Conservation (phyloP, 2,113 vertebrate species). For the Mesembrinibis cayennensis region DNA sequence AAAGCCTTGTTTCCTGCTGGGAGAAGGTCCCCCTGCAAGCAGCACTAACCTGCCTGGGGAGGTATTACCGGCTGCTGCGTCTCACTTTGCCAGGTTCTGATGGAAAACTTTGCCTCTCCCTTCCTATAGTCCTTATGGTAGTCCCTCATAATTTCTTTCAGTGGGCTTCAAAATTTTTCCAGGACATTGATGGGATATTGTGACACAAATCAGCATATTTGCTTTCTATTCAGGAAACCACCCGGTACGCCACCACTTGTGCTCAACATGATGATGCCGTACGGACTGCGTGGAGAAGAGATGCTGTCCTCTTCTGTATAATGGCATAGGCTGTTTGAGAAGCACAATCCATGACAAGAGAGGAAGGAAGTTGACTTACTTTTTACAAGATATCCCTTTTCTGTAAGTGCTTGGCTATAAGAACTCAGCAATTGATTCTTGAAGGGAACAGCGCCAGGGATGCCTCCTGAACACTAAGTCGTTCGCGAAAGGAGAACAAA, state of each 20-base stretch:
- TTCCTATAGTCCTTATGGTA: neutral
- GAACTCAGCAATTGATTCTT: neutral
- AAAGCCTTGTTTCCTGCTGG: neutral
- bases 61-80: accelerated
- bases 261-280: neutral
- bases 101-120: neutral
- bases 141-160: neutral
- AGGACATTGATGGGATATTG: neutral
- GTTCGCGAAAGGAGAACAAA: neutral
- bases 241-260: accelerated
- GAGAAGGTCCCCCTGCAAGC: neutral
- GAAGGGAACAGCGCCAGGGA: neutral
- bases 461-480: neutral
- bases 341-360: neutral
- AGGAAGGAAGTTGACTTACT: neutral
- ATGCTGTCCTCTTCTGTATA: neutral
- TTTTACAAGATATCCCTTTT: neutral
- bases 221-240: neutral
- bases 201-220: neutral
- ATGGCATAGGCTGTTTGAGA: neutral
- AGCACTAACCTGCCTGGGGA: neutral
- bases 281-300: neutral
- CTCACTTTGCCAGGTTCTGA: neutral
- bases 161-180: neutral
- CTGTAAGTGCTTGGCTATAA: neutral